Base-by-base conservation (phyloP, 35 echinoderm and acorn worm genomes). In the Lytechinus pictus region DNA sequence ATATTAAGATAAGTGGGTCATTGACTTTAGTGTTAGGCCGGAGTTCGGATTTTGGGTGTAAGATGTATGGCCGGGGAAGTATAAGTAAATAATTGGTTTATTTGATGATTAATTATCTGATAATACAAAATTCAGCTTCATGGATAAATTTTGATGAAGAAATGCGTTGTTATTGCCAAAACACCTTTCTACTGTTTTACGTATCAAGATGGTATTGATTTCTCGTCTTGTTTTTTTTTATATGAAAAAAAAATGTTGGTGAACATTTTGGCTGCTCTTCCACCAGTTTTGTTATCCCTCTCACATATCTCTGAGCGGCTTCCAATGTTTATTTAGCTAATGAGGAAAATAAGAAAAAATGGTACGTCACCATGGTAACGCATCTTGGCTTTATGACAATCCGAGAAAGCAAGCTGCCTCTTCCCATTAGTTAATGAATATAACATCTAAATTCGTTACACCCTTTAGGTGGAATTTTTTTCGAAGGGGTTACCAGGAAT, bases 301-400 rank as follows among this genome's bases (percentile, higher is more conserved):
- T 24, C 21, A 24, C n/a, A 24, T 24, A 79, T 79, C 66, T 79
- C 66, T 79, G 66, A 79, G 66, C 21, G 66, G 66, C 66, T 24
- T 79, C 66, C 66, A 79, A 79, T 79, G 66, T 79, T 79, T 79
- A 24, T 79, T 79, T 79, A 79, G 19, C n/a, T 79, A 79, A 79
- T 79, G 66, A 79, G 66, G 6, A 79, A n/a, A 79, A 16, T 4
- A 79, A n/a, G 21, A 79, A 24, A 79, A 79, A 79, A 79, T 79
- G 8, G 66, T 79, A 16, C 4, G 66, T 79, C 0, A 14, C 19
- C 66, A 79, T 79, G 19, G 12, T 7, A 79, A 79, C 66, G 19
- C 21, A 79, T n/a, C 5, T 79, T 79, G 66, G 66, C 66, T n/a
- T 79, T 79, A 24, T 79, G 66, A 79, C 66, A 79, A 79, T n/a